Evolutionary conservation across 2,888 invertebrate species (phyloP).

Genomic region (Diloba caeruleocephala): DNA sequence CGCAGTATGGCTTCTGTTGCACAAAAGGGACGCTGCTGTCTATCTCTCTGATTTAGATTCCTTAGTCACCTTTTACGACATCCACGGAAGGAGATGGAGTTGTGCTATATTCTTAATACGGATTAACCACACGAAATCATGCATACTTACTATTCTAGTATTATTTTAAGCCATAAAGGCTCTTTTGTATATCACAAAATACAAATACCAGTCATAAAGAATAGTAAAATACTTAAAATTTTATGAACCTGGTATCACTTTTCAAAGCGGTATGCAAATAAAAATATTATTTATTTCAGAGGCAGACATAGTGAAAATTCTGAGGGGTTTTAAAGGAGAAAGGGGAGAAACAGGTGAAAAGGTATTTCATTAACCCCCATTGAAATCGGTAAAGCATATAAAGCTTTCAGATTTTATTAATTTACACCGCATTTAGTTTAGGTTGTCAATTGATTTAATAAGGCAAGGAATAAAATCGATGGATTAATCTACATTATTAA

Average conservation of each 20-base stretch:
- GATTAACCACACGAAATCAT: no score
- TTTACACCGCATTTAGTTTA: no score
- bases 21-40: no score
- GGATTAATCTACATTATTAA: no score
- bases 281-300: conserved; percentile 59
- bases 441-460: no score
- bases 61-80: no score
- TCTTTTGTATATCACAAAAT: background rate
- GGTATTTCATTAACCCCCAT: conserved; percentile 57
- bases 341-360: conserved; percentile 66
- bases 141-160: background rate
- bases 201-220: background rate
- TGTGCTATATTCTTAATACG: no score
- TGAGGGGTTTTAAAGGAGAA: conserved; percentile 73
- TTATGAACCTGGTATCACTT: background rate
- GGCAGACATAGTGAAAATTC: conserved; percentile 65
- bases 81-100: no score
- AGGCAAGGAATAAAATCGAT: no score
- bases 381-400: conserved; percentile 13
- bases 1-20: no score
- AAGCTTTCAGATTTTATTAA: background rate
- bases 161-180: background rate
- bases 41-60: no score
- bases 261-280: background rate
- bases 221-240: background rate